These are phyloP conservation scores for Globicephala melas DNA, from an alignment of 2,113 vertebrate species.

Conservation along the genomic window DNA sequence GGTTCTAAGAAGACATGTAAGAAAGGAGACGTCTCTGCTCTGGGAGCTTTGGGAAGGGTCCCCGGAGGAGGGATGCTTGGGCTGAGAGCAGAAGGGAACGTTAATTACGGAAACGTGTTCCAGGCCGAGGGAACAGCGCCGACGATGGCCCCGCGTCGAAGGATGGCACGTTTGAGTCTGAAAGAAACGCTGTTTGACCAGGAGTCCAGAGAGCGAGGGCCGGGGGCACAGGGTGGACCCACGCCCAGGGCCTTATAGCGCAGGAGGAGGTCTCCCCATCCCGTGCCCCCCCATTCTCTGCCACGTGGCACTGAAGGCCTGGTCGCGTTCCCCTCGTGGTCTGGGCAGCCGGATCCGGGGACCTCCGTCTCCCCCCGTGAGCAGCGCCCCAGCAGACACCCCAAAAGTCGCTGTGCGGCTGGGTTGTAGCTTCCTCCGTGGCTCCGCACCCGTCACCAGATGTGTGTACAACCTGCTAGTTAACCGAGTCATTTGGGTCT, in stretches of 20 bases:
- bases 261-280: background rate
- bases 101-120: fast-evolving
- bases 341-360: background rate
- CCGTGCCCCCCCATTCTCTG: background rate
- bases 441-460: constrained; percentile 36
- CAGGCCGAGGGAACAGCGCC: background rate
- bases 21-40: background rate
- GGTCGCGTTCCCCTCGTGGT: fast-evolving
- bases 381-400: background rate
- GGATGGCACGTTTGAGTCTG: background rate
- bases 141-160: fast-evolving
- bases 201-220: background rate
- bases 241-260: fast-evolving
- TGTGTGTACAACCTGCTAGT: constrained; percentile 58
- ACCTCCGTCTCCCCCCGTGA: too few relatives aligned
- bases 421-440: constrained; percentile 11
- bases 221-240: fast-evolving
- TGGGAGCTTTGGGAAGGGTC: background rate
- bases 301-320: background rate
- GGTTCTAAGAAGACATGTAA: background rate
- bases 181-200: background rate
- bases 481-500: constrained; percentile 59
- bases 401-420: background rate
- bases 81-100: background rate
- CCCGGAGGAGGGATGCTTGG: background rate